Evolutionary conservation across 2,888 invertebrate species (phyloP), one percentile per base, ranked within the genome.

Genomic region (Brassicogethes aeneus): DNA sequence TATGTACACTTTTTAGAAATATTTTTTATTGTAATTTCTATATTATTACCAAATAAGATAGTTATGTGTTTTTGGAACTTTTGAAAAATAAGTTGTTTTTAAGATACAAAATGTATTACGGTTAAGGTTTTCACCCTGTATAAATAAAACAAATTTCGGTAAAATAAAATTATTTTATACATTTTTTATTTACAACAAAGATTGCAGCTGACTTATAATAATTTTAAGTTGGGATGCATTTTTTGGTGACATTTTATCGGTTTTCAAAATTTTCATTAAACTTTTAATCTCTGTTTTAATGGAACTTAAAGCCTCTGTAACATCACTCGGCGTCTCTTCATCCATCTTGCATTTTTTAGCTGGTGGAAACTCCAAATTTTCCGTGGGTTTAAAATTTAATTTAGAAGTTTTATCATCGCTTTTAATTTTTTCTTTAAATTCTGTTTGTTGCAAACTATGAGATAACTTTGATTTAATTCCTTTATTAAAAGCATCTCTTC

Each of bases 201-300:
- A 56, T 23, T 47, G 42, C 34, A 56, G 46, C 30, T 53, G 50
- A 41, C 47, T 48, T 3, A 52, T 41, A 17, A 54, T 36, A 31
- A 50, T 42, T 36, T 48, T 52, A 16, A 56, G 39, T 45, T 53
- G 51, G 1, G 50, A 41, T 10, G 41, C 41, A 44, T 56, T 54
- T 44, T 56, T 56, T 15, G 41, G 17, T 31, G 44, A 47, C 39
- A 54, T 38, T 41, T 53, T 53, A 34, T 54, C 51, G 42, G 45
- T 52, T 17, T 51, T 53, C 16, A 47, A 42, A 12, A 50, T 39
- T 15, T 51, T 50, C 34, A 46, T 34, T 30, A 56, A 44, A 45
- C 50, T 48, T 40, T 56, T 56, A 2, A 56, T 47, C 40, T 56
- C 56, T 1, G 51, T 44, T 39, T 54, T 54, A 29, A 56, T 40